Evolutionary conservation across 2,888 invertebrate genomes (phyloP).

Genomic region (Biston stratarius): DNA sequence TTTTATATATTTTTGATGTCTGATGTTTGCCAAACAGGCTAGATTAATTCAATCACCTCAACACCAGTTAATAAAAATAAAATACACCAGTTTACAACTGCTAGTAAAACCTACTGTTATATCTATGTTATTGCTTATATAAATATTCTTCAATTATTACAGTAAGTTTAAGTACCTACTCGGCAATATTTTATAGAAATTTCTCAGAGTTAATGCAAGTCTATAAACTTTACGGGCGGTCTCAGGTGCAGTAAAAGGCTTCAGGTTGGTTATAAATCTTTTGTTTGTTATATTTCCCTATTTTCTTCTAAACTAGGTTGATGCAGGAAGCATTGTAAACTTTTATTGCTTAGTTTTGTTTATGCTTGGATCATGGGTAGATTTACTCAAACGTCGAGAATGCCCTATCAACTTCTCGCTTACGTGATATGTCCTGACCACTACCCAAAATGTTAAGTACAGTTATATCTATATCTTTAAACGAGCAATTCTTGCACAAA

Average conservation of each 20-base stretch:
- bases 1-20: too few species aligned
- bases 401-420: too few species aligned
- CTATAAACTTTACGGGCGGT: slow-evolving; percentile 14
- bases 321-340: neutral
- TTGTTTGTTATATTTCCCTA: slow-evolving; percentile 8
- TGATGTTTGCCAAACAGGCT: neutral
- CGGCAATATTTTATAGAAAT: slow-evolving; percentile 16
- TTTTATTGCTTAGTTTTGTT: too few species aligned
- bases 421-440: too few species aligned
- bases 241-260: slow-evolving; percentile 23
- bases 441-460: too few species aligned
- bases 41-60: slow-evolving; percentile 16
- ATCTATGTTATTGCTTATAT: slow-evolving; percentile 26
- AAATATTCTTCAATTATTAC: slow-evolving; percentile 28
- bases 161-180: slow-evolving; percentile 16
- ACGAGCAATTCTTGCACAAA: too few species aligned
- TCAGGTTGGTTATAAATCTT: slow-evolving; percentile 6
- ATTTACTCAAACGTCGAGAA: too few species aligned
- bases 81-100: slow-evolving; percentile 9
- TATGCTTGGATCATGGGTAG: neutral
- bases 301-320: neutral
- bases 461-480: too few species aligned
- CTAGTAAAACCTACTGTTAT: slow-evolving; percentile 12
- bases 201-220: slow-evolving; percentile 16
- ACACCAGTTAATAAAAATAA: slow-evolving; percentile 28